Evolutionary conservation across 2,888 invertebrate genomes (phyloP), one percentile per base, ranked within the genome.

Genomic region (Heteromyza rotundicornis): DNA sequence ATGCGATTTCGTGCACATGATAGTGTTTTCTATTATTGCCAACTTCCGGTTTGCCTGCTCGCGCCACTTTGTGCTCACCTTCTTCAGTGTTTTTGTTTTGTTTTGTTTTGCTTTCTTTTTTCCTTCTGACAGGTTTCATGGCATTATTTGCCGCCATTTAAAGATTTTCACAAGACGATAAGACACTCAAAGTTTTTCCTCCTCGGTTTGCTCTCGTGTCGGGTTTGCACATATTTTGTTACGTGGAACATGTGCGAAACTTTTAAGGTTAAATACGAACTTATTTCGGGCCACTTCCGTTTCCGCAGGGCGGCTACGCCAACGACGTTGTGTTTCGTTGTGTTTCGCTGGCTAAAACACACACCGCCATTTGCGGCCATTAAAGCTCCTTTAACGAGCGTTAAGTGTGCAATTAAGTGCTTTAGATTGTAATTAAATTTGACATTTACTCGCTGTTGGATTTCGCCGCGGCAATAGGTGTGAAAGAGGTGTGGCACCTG

Each of bases 341-440:
- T 14, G 40, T n/a, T 40, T n/a, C n/a, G 16, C 32, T 8, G 32
- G 32, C 32, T 12, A 32, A 8, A 8, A 12, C 32, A 32, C 7
- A 8, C 32, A 32, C 32, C 32, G 32, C 7, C 2, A 17, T 7
- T n/a, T 7, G 5, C n/a, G 40, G 5, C 20, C 47, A 17, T 47
- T 47, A 47, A 47, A 47, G 17, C 47, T 19, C 47, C 17, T 47
- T 47, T 47, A 19, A 47, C 47, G 47, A 47, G 47, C 47, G 7
- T 47, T 47, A 8, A 47, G 47, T 20, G 47, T 47, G 47, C 47
- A 20, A 17, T 17, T 47, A 47, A 47, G 19, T 47, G 47, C 20
- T 47, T 19, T 19, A 5, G 47, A 19, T 19, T 14, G 47, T 47
- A 47, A 47, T 47, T 47, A 47, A 47, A 47, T 47, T 19, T 19